Percentiles rank a stretch among this genome's conserved stretches.
phyloP scores from a whole-genome alignment of 1,140 invertebrate genomes.

The Acyrthosiphon pisum region DNA sequence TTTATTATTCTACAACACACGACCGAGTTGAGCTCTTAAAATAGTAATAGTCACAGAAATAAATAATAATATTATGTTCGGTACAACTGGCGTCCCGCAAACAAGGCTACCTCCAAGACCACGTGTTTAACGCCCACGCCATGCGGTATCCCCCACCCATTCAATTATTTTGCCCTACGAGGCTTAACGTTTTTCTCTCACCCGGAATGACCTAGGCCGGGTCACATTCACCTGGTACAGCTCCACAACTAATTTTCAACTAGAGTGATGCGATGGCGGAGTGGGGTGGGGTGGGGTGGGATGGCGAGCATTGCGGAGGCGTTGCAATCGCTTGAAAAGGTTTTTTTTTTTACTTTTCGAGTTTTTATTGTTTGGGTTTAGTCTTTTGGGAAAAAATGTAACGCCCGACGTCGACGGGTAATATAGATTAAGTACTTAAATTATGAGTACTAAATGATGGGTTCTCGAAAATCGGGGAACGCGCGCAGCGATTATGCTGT shows the following conservation, averaged over 20 bases:
- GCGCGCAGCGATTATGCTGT: neutral
- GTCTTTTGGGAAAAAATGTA: neutral
- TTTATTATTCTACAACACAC: constrained; percentile 11
- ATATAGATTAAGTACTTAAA: neutral
- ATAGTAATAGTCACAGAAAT: neutral
- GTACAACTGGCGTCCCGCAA: neutral
- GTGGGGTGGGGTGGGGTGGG: too few relatives aligned
- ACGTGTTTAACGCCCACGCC: constrained; percentile 39
- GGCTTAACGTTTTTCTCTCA: neutral
- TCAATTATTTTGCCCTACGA: neutral
- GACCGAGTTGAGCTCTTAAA: neutral
- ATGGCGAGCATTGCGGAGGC: neutral
- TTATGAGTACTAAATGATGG: neutral
- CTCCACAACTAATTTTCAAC: neutral
- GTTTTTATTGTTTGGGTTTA: neutral
- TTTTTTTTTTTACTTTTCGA: neutral
- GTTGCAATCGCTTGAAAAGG: neutral
- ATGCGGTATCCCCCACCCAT: neutral
- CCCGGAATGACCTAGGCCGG: neutral
- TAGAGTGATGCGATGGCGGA: neutral
- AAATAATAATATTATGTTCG: neutral
- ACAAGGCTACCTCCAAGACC: constrained; percentile 25
- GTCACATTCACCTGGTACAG: neutral
- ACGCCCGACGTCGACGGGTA: neutral
- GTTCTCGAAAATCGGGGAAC: constrained; percentile 18